Evolutionary conservation across 37 sponge, comb jelly and placozoan species (phyloP).

Genomic region (Crambe crambe): DNA sequence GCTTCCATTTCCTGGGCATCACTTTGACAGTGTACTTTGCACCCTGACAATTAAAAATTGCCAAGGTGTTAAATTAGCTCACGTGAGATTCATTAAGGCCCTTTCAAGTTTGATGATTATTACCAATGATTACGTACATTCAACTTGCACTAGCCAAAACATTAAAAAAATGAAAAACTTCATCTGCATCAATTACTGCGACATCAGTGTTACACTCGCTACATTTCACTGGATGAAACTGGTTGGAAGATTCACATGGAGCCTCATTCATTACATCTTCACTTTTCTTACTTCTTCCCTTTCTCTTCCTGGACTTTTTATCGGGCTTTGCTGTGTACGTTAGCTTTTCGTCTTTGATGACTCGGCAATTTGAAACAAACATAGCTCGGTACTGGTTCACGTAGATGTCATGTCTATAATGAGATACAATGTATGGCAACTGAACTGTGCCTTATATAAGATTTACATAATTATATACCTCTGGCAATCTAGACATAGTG

Average conservation of each 20-base stretch:
- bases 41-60: too few species aligned
- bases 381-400: constrained; percentile 90
- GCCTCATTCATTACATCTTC: not conserved
- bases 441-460: not conserved
- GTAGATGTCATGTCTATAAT: constrained; percentile 84
- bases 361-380: constrained; percentile 90
- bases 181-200: constrained; percentile 87
- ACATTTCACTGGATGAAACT: constrained; percentile 87
- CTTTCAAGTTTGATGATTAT: too few species aligned
- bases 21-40: too few species aligned
- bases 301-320: constrained; percentile 44
- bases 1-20: too few species aligned
- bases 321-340: constrained; percentile 58
- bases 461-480: constrained; percentile 43
- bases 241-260: constrained; percentile 18
- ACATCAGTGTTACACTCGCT: constrained; percentile 88
- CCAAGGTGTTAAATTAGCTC: too few species aligned
- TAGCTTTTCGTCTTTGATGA: constrained; percentile 75
- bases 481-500: constrained; percentile 91
- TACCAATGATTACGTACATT: too few species aligned
- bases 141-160: constrained; percentile 90
- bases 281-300: constrained; percentile 11
- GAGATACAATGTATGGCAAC: too few species aligned
- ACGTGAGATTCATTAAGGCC: too few species aligned
- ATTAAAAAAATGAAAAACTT: constrained; percentile 94